Evolutionary conservation across 2,888 invertebrate genomes (phyloP).

Genomic region (Hirudinaria manillensis): DNA sequence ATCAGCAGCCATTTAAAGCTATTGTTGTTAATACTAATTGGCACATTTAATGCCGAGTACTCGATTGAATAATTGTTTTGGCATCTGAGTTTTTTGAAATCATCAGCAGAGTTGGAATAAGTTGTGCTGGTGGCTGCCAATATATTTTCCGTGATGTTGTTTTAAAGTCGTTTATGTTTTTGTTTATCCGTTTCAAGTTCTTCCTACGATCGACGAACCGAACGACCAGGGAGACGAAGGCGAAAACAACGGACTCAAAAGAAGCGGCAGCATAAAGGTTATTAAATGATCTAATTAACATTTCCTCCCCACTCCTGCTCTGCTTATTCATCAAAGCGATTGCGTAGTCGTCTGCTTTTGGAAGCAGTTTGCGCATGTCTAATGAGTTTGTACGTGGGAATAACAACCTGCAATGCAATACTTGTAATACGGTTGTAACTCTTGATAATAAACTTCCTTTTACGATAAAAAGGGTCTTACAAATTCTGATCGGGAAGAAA

Average conservation of each 20-base stretch:
- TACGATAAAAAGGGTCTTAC: too few species aligned
- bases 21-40: too few species aligned
- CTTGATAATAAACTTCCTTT: too few species aligned
- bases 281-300: neutral
- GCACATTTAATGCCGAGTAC: too few species aligned
- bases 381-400: too few species aligned
- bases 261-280: constrained; percentile 20
- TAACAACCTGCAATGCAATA: too few species aligned
- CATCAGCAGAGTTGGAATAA: neutral
- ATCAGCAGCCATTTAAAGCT: too few species aligned
- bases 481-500: too few species aligned
- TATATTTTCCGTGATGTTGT: neutral
- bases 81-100: neutral
- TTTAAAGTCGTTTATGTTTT: neutral
- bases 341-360: too few species aligned
- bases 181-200: neutral
- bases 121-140: neutral
- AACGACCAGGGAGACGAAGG: neutral
- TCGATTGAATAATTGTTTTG: neutral
- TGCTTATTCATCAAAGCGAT: too few species aligned
- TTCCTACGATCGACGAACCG: neutral
- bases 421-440: too few species aligned
- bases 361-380: too few species aligned
- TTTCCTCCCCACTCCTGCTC: neutral
- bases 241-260: neutral